phyloP scores from a whole-genome alignment of 2,888 invertebrate species.

The Eulithis testata region DNA sequence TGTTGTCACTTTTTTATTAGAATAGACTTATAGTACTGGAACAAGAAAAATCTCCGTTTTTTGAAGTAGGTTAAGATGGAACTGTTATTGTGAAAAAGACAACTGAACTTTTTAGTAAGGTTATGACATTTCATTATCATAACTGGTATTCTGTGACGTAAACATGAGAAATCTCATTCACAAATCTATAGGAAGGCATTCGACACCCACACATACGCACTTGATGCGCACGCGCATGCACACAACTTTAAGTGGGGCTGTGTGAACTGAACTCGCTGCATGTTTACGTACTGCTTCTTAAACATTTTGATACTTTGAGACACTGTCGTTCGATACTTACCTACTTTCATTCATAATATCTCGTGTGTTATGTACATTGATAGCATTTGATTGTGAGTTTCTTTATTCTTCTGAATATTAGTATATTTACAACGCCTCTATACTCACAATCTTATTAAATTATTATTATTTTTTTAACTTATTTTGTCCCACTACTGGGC shows the following conservation, averaged over 20 bases:
- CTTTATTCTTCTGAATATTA: neutral
- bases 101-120: too few relatives aligned
- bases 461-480: too few relatives aligned
- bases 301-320: constrained; percentile 55
- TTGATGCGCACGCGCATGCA: constrained; percentile 46
- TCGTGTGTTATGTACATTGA: neutral
- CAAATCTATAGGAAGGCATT: constrained; percentile 46
- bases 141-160: neutral
- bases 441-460: too few relatives aligned
- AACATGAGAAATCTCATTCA: constrained; percentile 45
- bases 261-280: constrained; percentile 62
- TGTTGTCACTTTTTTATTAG: too few relatives aligned
- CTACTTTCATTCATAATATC: too few relatives aligned
- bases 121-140: too few relatives aligned
- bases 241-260: constrained; percentile 64
- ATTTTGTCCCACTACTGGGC: too few relatives aligned
- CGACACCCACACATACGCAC: constrained; percentile 49
- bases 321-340: neutral
- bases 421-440: too few relatives aligned
- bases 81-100: too few relatives aligned
- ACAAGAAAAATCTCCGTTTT: too few relatives aligned
- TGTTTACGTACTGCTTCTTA: constrained; percentile 40
- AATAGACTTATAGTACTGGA: too few relatives aligned
- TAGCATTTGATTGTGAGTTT: neutral
- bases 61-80: too few relatives aligned